Evolutionary conservation across 2,113 vertebrate genomes (phyloP).

Genomic region (Poeciliopsis retropinna): DNA sequence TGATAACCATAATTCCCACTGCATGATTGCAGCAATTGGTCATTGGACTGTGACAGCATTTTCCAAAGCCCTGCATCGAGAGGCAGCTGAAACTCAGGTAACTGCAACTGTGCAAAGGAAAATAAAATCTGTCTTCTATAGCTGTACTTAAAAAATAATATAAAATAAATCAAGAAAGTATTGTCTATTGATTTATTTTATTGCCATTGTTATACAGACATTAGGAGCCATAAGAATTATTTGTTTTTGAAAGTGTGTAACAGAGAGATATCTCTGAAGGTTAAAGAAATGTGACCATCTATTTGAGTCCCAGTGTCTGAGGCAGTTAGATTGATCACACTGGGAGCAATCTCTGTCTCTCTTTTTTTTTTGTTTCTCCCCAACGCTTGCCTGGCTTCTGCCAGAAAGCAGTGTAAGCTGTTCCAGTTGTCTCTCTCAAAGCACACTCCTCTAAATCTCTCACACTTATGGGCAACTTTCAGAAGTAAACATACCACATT

Average conservation of each 20-base stretch:
- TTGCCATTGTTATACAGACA: constrained; percentile 19
- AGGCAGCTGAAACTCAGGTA: background rate
- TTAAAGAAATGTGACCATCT: constrained; percentile 48
- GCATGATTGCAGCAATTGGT: constrained; percentile 9
- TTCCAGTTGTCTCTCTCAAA: constrained; percentile 56
- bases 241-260: constrained; percentile 5
- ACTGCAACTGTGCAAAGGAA: background rate
- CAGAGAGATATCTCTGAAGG: constrained; percentile 30
- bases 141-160: background rate
- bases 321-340: constrained; percentile 61
- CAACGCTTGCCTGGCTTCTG: constrained; percentile 52
- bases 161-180: background rate
- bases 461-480: constrained; percentile 33
- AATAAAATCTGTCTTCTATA: background rate
- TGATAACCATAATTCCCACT: constrained; percentile 25
- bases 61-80: background rate
- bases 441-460: constrained; percentile 49
- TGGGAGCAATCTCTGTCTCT: constrained; percentile 45
- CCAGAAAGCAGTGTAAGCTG: constrained; percentile 45
- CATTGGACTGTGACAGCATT: constrained; percentile 16
- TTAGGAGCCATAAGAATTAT: constrained; percentile 1
- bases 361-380: constrained; percentile 22
- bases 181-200: background rate
- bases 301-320: constrained; percentile 48
- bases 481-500: constrained; percentile 46